Evolutionary conservation across 2,888 invertebrate species (phyloP).

Genomic region (Andrena fulva): DNA sequence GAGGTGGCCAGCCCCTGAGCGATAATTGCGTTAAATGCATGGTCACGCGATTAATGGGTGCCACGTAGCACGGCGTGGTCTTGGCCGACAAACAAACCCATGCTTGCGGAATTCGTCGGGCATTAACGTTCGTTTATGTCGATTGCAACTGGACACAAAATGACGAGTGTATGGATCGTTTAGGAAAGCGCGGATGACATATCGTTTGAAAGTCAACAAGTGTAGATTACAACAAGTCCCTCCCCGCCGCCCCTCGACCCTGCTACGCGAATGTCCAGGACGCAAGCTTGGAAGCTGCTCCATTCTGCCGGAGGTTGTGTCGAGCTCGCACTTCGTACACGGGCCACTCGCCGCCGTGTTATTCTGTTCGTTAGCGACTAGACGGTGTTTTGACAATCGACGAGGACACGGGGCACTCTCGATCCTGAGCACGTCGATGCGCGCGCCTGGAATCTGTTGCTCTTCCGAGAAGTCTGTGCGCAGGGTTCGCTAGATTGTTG

Average conservation of each 20-base stretch:
- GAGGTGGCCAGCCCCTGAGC: not conserved
- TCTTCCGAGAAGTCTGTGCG: not conserved
- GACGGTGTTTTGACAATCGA: not conserved
- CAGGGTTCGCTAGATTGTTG: not conserved
- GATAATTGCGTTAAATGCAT: conserved; percentile 28
- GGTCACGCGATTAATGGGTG: conserved; percentile 37
- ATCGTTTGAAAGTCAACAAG: too few relatives aligned
- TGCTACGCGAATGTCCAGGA: too few relatives aligned
- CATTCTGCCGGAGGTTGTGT: too few relatives aligned
- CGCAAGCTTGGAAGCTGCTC: too few relatives aligned
- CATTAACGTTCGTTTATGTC: not conserved
- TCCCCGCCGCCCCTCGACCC: too few relatives aligned
- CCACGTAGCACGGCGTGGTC: conserved; percentile 3
- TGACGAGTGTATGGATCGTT: not conserved
- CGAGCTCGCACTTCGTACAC: too few relatives aligned
- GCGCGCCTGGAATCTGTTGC: not conserved
- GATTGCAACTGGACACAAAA: not conserved
- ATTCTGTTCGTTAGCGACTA: not conserved
- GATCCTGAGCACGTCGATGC: not conserved
- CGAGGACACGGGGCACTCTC: not conserved
- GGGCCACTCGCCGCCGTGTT: too few relatives aligned
- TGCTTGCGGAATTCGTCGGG: not conserved
- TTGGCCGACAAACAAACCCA: conserved; percentile 18
- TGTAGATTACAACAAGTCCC: too few relatives aligned
- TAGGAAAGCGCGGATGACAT: not conserved